Base-by-base conservation (phyloP, 2,888 invertebrate species). In the Mimas tiliae region DNA sequence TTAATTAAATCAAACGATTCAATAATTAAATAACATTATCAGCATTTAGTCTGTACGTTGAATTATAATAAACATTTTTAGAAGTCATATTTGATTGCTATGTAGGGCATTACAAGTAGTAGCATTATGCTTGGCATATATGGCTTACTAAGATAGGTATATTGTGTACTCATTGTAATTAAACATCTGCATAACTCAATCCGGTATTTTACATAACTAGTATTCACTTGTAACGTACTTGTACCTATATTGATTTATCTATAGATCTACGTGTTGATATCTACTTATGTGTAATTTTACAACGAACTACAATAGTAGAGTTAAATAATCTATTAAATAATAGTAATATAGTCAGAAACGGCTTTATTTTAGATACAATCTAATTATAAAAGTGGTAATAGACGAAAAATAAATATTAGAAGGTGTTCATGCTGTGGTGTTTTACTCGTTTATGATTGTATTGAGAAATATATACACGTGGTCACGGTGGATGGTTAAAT, bases 141-240 rank as follows among this genome's bases (percentile, higher is more conserved):
- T 86, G 84, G 74, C 76, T 83, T 78, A 83, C 77, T 78, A 72
- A 86, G 85, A 86, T 82, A 55, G n/a, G 4, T 47, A 65, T n/a
- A 19, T 48, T 73, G 65, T 65, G 11, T 27, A 34, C 48, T 34
- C 42, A 51, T 63, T 65, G 58, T 55, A 65, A 65, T 65, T 65
- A 65, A 58, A 65, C 58, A 55, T 48, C 34, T 45, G 33, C 62
- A 65, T 67, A 69, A 66, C 62, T 58, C 63, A 67, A 69, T 67
- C 71, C 64, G 74, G 69, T 70, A 55, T 65, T 68, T 73, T 72
- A 74, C 66, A 68, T 69, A 66, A 72, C 66, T 67, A 62, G 70
- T 73, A 69, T 69, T 69, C 66, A 71, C 69, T 69, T 63, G 55
- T 38, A 16, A 38, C 14, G 27, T 52, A 38, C 38, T 9, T 38